These are phyloP conservation scores for Perccottus glenii DNA, from an alignment of 2,113 vertebrate genomes.

Conservation along the genomic window DNA sequence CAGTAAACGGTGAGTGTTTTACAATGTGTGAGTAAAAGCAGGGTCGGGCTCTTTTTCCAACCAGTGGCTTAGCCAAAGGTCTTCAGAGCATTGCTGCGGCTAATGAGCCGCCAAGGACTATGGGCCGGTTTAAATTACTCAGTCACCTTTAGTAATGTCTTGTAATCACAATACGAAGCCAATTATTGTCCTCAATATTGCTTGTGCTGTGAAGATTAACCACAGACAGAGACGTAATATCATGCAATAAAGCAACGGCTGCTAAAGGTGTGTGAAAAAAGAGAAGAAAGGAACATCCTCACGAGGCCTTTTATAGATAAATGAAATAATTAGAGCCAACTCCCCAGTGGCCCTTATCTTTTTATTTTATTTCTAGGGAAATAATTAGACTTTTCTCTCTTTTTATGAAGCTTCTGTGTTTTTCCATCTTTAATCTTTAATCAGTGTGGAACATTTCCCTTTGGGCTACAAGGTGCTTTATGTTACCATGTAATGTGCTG, in stretches of 20 bases:
- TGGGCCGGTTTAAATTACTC: slow-evolving; percentile 43
- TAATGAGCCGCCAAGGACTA: slow-evolving; percentile 51
- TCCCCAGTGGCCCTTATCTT: slow-evolving; percentile 74
- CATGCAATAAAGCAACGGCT: slow-evolving; percentile 43
- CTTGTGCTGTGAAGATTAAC: slow-evolving; percentile 21
- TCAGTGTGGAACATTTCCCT: slow-evolving; percentile 74
- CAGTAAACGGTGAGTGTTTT: slow-evolving; percentile 20
- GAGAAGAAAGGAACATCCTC: slow-evolving; percentile 67
- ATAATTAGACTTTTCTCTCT: slow-evolving; percentile 74
- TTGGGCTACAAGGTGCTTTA: slow-evolving; percentile 74
- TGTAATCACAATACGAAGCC: slow-evolving; percentile 21
- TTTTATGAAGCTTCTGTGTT: slow-evolving; percentile 45
- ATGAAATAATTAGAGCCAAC: slow-evolving; percentile 81
- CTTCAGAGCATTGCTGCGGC: slow-evolving; percentile 21
- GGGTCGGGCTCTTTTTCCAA: slow-evolving; percentile 14
- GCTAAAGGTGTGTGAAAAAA: slow-evolving; percentile 62
- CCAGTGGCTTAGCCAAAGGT: slow-evolving; percentile 39
- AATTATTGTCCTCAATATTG: slow-evolving; percentile 23
- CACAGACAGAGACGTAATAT: slow-evolving; percentile 36
- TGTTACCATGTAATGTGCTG: slow-evolving; percentile 48
- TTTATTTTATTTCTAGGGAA: slow-evolving; percentile 79
- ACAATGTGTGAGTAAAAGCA: slow-evolving; percentile 34
- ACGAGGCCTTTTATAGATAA: slow-evolving; percentile 79
- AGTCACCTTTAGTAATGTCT: slow-evolving; percentile 46
- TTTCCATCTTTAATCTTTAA: slow-evolving; percentile 80